A percentile compares a stretch with the other conserved stretches of the same genome.
phyloP scores from a whole-genome alignment of 2,113 vertebrate genomes.

The Bambusicola thoracicus region DNA sequence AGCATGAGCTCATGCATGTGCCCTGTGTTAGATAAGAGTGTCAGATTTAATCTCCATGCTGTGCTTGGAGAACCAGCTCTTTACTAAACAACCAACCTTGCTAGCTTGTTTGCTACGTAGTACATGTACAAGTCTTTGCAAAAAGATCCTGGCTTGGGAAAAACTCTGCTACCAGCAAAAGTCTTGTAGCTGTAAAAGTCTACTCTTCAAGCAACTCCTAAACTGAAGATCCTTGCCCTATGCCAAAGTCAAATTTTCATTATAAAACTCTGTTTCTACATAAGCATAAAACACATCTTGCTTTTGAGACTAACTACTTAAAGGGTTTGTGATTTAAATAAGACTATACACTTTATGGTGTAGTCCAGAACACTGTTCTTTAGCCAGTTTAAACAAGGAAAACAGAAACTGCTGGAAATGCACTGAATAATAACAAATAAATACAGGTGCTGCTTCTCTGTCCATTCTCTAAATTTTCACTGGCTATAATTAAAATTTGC shows the following conservation, averaged over 20 bases:
- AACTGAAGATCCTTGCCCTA: not conserved
- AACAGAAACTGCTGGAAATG: not conserved
- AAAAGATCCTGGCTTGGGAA: accelerated
- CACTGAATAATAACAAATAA: too few species aligned
- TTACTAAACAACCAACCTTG: not conserved
- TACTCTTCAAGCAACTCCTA: not conserved
- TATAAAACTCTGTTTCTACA: not conserved
- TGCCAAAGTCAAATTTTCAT: not conserved
- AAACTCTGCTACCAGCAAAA: not conserved
- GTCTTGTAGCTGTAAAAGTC: not conserved
- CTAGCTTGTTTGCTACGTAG: not conserved
- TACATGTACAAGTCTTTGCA: not conserved
- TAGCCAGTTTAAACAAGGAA: not conserved
- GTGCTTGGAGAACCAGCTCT: not conserved
- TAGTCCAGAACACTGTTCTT: not conserved
- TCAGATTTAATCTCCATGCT: accelerated
- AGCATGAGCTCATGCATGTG: not conserved
- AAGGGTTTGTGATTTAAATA: not conserved
- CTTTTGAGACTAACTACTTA: not conserved
- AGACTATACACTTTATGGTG: not conserved
- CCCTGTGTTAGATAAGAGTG: not conserved
- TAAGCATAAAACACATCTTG: not conserved
- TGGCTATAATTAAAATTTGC: not conserved
- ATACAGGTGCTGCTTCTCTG: not conserved
- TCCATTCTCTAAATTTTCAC: not conserved